Evolutionary conservation across 2,797 vertebrate species (phyloP).

Genomic region (Falco columbarius): DNA sequence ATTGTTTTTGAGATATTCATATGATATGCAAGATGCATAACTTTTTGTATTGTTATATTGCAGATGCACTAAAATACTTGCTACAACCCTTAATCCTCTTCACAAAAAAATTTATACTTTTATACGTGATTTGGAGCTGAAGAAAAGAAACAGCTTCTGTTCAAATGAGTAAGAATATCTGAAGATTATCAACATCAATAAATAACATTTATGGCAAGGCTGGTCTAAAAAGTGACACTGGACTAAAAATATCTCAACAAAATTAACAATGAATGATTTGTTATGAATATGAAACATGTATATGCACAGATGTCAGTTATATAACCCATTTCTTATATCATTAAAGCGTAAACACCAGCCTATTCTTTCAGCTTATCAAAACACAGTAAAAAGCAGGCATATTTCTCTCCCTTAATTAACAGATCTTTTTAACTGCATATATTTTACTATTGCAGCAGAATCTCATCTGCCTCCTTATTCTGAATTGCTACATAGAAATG

Average conservation of each 20-base stretch:
- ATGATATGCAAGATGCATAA: background rate
- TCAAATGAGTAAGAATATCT: background rate
- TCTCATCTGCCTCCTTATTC: background rate
- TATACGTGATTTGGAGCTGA: background rate
- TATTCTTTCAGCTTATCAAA: constrained; percentile 1
- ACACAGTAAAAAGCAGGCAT: background rate
- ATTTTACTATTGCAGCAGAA: constrained; percentile 1
- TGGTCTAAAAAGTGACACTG: background rate
- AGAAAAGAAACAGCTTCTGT: background rate
- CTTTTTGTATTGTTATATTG: constrained; percentile 38
- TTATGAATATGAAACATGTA: constrained; percentile 8
- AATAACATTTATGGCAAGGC: background rate
- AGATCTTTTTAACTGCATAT: background rate
- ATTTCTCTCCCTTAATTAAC: constrained; percentile 28
- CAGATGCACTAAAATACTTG: background rate
- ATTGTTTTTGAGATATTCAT: background rate
- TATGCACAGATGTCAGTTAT: constrained; percentile 43
- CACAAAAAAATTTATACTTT: background rate
- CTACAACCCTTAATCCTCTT: constrained; percentile 30
- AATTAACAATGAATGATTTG: constrained; percentile 33
- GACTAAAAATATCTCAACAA: background rate
- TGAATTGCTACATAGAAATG: constrained; percentile 30
- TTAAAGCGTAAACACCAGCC: constrained; percentile 28
- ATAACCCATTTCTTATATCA: background rate
- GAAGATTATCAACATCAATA: background rate